Conservation (phyloP, 1,140 invertebrate genomes). For the Ridgeia piscesae region DNA sequence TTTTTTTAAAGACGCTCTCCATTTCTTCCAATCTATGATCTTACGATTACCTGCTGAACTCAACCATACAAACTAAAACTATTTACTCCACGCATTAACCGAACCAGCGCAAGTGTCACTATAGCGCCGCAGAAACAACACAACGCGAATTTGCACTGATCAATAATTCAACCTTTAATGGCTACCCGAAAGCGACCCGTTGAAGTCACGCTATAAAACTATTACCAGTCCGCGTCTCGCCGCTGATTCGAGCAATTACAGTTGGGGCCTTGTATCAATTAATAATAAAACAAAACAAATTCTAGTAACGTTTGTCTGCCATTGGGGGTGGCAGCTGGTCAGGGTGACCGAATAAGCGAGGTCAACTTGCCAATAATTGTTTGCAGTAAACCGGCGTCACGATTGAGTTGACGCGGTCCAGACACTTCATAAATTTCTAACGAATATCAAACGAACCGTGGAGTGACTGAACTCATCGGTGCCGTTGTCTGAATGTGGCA, state of each 20-base stretch:
- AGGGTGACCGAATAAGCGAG: not conserved
- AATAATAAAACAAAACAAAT: not conserved
- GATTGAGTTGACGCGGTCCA: not conserved
- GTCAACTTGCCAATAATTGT: not conserved
- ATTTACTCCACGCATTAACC: not conserved
- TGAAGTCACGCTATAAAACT: not conserved
- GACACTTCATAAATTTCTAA: not conserved
- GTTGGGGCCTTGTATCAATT: not conserved
- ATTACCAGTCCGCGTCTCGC: not conserved
- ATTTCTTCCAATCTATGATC: not conserved
- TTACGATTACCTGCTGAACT: not conserved
- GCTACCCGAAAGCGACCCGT: not conserved
- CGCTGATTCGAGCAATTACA: not conserved
- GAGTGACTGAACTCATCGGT: not conserved
- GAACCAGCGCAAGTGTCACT: not conserved
- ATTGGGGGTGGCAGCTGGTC: not conserved
- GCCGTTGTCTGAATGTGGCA: too few relatives aligned
- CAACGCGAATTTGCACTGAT: not conserved
- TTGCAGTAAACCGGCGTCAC: not conserved
- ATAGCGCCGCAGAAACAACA: not conserved
- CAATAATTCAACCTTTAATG: constrained; percentile 1
- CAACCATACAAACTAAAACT: not conserved
- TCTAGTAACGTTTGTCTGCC: not conserved
- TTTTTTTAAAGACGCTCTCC: not conserved
- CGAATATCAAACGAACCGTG: not conserved